Percentiles rank a stretch among this genome's conserved stretches.
phyloP scores from a whole-genome alignment of 2,797 vertebrate species.

The Rachycentron canadum region DNA sequence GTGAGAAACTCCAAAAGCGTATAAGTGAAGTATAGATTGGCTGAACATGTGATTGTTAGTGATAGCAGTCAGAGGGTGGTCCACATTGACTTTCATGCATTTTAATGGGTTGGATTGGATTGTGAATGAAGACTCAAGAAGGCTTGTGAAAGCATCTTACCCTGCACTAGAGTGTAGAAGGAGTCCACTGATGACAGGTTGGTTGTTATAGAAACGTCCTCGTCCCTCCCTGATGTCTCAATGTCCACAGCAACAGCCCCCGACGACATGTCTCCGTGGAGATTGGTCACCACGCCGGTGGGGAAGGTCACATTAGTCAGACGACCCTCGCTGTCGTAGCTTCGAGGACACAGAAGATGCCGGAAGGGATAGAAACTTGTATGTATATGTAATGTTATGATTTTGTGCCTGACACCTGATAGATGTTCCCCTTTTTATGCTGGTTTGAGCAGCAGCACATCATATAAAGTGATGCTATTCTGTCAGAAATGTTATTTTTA shows the following conservation, averaged over 20 bases:
- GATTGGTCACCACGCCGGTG: conserved; percentile 95
- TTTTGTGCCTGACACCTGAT: too few relatives aligned
- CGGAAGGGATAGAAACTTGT: too few relatives aligned
- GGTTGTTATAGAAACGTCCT: conserved; percentile 98
- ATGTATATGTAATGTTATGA: too few relatives aligned
- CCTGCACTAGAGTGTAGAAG: conserved; percentile 98
- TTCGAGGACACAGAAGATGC: conserved; percentile 60
- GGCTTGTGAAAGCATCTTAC: conserved; percentile 74
- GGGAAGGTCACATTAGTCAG: conserved; percentile 98
- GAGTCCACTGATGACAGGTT: conserved; percentile 97
- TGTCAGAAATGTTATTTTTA: neutral
- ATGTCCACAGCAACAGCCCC: conserved; percentile 96
- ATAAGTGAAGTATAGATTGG: too few relatives aligned
- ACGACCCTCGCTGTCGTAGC: conserved; percentile 97
- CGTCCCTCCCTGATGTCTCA: conserved; percentile 95
- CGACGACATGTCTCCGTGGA: conserved; percentile 97
- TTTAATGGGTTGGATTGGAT: neutral
- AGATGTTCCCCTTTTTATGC: neutral
- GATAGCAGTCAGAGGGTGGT: neutral
- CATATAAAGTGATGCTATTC: neutral
- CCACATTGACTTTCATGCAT: neutral
- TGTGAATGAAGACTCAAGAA: neutral
- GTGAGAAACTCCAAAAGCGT: too few relatives aligned
- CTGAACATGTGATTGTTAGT: neutral
- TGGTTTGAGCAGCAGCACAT: neutral